Percentiles rank a stretch among this genome's conserved stretches.
phyloP scores from a whole-genome alignment of 2,113 vertebrate species.

The Toxostoma redivivum region DNA sequence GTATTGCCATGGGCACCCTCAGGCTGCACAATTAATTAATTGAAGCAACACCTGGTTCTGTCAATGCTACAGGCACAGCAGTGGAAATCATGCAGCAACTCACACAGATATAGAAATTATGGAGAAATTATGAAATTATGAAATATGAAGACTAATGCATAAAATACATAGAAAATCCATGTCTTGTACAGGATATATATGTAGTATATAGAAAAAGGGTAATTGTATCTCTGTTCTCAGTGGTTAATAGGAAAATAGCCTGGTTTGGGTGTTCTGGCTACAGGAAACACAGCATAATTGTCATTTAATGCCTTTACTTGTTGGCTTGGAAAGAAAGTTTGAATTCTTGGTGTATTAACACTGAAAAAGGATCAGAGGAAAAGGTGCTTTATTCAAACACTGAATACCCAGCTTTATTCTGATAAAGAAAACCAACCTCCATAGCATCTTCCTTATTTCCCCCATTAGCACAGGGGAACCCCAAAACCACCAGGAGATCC shows the following conservation, averaged over 20 bases:
- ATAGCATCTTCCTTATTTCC: neutral
- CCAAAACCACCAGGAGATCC: neutral
- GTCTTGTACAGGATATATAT: neutral
- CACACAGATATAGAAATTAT: neutral
- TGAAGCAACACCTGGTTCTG: neutral
- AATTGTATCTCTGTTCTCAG: neutral
- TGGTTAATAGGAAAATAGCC: neutral
- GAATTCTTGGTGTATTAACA: neutral
- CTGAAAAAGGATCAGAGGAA: neutral
- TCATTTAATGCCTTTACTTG: neutral
- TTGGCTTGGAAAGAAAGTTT: neutral
- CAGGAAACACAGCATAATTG: neutral
- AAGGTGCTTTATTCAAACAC: neutral
- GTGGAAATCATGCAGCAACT: neutral
- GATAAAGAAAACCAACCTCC: neutral
- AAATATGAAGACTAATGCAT: neutral
- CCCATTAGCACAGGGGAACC: neutral
- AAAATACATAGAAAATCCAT: neutral
- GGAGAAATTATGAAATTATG: too few relatives aligned
- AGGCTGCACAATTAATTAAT: neutral
- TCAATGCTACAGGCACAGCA: neutral
- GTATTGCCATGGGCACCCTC: neutral
- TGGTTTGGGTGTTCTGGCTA: neutral
- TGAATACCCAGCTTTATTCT: neutral
- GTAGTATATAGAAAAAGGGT: neutral